Percentiles rank a stretch among this genome's conserved stretches.
phyloP scores from a whole-genome alignment of 37 sponge, comb jelly and placozoan species.

The Cliona cf. orientalis region DNA sequence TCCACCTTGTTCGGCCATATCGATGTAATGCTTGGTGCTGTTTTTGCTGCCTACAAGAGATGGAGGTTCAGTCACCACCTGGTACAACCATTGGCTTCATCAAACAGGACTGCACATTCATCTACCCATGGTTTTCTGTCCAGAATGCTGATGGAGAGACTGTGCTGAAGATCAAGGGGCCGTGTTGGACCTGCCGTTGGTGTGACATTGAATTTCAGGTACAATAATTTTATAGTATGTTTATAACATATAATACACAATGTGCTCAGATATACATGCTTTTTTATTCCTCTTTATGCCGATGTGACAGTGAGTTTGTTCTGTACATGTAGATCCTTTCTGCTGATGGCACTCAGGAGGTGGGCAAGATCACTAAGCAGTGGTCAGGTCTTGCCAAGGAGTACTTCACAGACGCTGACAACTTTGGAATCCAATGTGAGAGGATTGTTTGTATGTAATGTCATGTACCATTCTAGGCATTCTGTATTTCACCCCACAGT shows the following conservation, averaged over 20 bases:
- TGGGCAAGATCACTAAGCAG: slow-evolving; percentile 93
- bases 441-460: neutral
- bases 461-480: neutral
- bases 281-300: too few relatives aligned
- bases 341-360: slow-evolving; percentile 63
- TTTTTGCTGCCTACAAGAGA: slow-evolving; percentile 88
- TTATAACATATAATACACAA: neutral
- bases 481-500: neutral
- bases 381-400: slow-evolving; percentile 94
- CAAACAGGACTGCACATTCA: slow-evolving; percentile 72
- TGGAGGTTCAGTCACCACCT: slow-evolving; percentile 95
- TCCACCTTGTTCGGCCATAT: slow-evolving; percentile 79
- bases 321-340: slow-evolving; percentile 40
- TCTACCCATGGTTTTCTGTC: slow-evolving; percentile 78
- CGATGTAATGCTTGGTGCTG: slow-evolving; percentile 81
- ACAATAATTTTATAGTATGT: neutral
- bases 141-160: slow-evolving; percentile 66
- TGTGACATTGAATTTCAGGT: slow-evolving; percentile 82
- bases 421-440: slow-evolving; percentile 93
- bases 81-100: slow-evolving; percentile 87
- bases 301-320: too few relatives aligned
- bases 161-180: slow-evolving; percentile 86
- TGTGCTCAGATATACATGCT: neutral
- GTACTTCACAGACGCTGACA: slow-evolving; percentile 96
- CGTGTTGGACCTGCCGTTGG: slow-evolving; percentile 74